Percentiles rank a stretch among this genome's conserved stretches.
These are phyloP conservation scores for Anguilla marmorata DNA, from an alignment of 2,797 vertebrate species.

Conservation along the genomic window DNA sequence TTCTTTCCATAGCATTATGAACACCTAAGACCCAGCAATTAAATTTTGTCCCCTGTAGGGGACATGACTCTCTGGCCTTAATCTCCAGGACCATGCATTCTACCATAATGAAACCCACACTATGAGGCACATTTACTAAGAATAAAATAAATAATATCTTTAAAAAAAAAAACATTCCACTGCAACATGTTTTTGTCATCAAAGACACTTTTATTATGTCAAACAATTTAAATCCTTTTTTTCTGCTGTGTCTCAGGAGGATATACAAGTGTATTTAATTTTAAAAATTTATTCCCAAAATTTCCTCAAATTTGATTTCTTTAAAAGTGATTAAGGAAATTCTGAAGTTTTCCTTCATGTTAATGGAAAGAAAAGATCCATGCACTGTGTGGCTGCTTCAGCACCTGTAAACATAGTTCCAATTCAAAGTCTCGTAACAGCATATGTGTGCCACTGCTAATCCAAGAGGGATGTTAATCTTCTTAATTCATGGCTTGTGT, in stretches of 20 bases:
- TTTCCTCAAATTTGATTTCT: neutral
- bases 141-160: no score
- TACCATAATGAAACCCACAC: no score
- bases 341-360: neutral
- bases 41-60: no score
- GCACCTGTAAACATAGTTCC: neutral
- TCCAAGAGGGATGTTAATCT: neutral
- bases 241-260: no score
- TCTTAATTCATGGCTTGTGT: conserved; percentile 16
- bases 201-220: neutral
- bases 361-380: neutral
- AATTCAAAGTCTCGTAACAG: conserved; percentile 5
- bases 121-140: no score
- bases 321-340: neutral
- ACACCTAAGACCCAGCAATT: neutral
- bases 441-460: neutral
- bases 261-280: no score
- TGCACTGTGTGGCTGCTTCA: neutral
- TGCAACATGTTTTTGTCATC: neutral
- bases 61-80: neutral
- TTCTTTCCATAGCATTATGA: neutral
- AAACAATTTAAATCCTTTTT: neutral
- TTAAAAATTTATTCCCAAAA: no score
- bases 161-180: neutral
- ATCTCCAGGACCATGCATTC: neutral